phyloP scores from a whole-genome alignment of 2,113 vertebrate species.

The Danionella cerebrum region DNA sequence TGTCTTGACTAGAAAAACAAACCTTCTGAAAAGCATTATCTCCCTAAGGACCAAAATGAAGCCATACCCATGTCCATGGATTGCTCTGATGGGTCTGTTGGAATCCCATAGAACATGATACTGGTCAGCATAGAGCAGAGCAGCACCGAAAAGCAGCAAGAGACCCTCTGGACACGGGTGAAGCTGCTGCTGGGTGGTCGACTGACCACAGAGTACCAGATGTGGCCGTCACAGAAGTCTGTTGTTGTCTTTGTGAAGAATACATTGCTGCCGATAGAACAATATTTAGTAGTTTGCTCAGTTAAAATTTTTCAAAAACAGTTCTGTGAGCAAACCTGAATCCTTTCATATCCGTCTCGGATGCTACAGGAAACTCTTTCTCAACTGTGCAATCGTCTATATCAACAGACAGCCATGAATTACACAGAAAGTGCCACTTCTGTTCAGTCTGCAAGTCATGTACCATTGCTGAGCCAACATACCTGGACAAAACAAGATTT shows the following conservation, averaged over 20 bases:
- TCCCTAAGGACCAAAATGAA: not conserved
- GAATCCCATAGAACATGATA: conserved; percentile 95
- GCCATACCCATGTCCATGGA: conserved; percentile 91
- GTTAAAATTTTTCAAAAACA: not conserved
- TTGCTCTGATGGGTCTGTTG: conserved; percentile 86
- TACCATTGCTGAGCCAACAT: conserved; percentile 79
- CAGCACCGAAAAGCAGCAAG: conserved; percentile 88
- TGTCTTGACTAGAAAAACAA: no score
- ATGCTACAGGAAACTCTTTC: conserved; percentile 81
- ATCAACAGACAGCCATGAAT: conserved; percentile 84
- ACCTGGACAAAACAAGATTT: conserved; percentile 60
- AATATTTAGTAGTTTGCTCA: not conserved
- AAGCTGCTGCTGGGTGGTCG: conserved; percentile 81
- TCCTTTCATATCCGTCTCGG: conserved; percentile 80
- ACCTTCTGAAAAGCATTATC: no score
- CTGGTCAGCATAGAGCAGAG: conserved; percentile 95
- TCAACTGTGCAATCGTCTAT: conserved; percentile 83
- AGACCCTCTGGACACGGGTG: conserved; percentile 83
- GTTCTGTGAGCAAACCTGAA: conserved; percentile 71
- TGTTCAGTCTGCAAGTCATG: conserved; percentile 75
- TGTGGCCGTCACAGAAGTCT: conserved; percentile 84
- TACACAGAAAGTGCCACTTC: conserved; percentile 92
- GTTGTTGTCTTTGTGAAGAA: conserved; percentile 87
- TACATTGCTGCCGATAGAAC: conserved; percentile 69
- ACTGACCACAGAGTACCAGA: conserved; percentile 89